phyloP scores from a whole-genome alignment of 2,113 vertebrate species.

The Spea multiplicata region DNA sequence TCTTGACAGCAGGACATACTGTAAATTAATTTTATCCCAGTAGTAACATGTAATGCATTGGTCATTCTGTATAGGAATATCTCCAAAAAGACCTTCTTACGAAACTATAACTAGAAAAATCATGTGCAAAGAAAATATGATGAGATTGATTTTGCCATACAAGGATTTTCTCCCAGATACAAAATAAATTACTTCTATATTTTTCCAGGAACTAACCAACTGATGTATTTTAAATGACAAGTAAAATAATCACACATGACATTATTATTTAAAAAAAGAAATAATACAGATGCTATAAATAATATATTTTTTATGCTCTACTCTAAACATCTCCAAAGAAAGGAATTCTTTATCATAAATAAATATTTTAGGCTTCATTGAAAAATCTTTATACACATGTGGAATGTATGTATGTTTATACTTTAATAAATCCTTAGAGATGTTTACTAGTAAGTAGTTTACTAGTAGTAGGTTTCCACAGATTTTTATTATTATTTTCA shows the following conservation, averaged over 20 bases:
- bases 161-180: slow-evolving; percentile 53
- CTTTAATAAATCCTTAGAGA: neutral
- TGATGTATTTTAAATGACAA: slow-evolving; percentile 60
- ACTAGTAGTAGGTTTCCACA: neutral
- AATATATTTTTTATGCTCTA: neutral
- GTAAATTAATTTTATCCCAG: too few relatives aligned
- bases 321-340: neutral
- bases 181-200: slow-evolving; percentile 58
- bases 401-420: neutral
- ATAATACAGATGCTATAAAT: neutral
- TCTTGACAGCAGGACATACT: too few relatives aligned
- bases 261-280: slow-evolving; percentile 27
- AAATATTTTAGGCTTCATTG: slow-evolving; percentile 1
- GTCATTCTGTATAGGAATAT: neutral
- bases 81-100: too few relatives aligned
- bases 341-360: neutral
- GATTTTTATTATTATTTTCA: too few relatives aligned
- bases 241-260: slow-evolving; percentile 48
- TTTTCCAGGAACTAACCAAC: slow-evolving; percentile 62
- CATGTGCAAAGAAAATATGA: slow-evolving; percentile 39
- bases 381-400: neutral
- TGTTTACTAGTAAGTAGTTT: neutral
- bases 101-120: too few relatives aligned
- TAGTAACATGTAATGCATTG: too few relatives aligned
- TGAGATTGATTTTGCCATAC: slow-evolving; percentile 61